These are phyloP conservation scores for Pristionchus arcanus DNA, from an alignment of 2,888 invertebrate genomes.

Conservation along the genomic window DNA sequence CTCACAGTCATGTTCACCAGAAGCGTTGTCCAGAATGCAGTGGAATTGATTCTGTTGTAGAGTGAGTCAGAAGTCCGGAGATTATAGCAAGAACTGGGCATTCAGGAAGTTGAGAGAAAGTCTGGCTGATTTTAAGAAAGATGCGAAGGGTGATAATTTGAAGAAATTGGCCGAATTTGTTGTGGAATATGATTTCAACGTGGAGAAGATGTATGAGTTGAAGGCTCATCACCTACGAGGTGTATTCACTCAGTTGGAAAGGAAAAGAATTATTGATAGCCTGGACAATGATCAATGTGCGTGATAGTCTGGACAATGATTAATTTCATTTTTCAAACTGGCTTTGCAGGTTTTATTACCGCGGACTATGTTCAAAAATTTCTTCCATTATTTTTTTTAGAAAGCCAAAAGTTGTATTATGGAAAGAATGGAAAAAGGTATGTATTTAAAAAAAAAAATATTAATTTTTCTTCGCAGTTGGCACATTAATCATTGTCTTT, in stretches of 20 bases:
- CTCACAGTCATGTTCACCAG: too few relatives aligned
- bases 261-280: background rate
- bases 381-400: background rate
- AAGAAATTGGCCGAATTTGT: background rate
- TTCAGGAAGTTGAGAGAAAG: too few relatives aligned
- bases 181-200: background rate
- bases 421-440: too few relatives aligned
- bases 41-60: background rate
- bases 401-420: background rate
- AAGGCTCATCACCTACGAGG: background rate
- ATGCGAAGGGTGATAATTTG: too few relatives aligned
- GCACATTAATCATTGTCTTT: background rate
- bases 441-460: background rate
- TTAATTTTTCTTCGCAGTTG: background rate
- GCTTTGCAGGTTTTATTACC: background rate
- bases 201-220: too few relatives aligned
- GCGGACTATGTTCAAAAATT: background rate
- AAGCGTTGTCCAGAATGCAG: too few relatives aligned
- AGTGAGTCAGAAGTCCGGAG: too few relatives aligned
- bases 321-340: background rate
- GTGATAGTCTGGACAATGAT: background rate
- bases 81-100: too few relatives aligned
- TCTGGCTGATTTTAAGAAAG: too few relatives aligned
- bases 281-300: background rate
- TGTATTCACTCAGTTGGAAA: background rate